Evolutionary conservation across 2,888 invertebrate genomes (phyloP), one percentile per base, ranked within the genome.

Genomic region (Phymatocera aterrima): DNA sequence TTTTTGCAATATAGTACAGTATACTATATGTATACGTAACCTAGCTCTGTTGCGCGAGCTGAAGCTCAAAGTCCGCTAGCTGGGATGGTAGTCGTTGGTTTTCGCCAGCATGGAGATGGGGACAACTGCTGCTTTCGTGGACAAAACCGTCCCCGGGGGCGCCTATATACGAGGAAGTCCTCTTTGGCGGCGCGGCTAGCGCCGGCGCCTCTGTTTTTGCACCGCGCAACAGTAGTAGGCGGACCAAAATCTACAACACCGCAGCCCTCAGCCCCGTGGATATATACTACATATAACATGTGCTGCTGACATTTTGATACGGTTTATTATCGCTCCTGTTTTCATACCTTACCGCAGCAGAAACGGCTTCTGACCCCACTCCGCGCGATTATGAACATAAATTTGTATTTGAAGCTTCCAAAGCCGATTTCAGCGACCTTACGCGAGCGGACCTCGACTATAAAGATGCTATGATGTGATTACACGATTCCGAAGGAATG

Each of bases 201-300:
- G 88, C 89, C 89, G 89, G 89, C 89, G 89, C 89, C 89, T 88
- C 82, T 82, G 85, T 86, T 88, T 88, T 88, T 89, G 75, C 64
- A 37, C 18, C 57, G 37, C 40, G 60, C 37, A 12, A 72, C 34
- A 28, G 40, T 18, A 8, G 54, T 65, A 65, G 21, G 68, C 68
- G 46, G 68, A 68, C 43, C 68, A 28, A 40, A 46, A 68, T 68
- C 46, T 68, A 15, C 68, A 28, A 46, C 28, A 46, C 68, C 68
- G 43, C 68, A 37, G 34, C 18, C n/a, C n/a, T n/a, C n/a, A n/a
- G n/a, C n/a, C n/a, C n/a, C 21, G 21, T 24, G 3, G 21, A 57
- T 2, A 24, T 15, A 18, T 51, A 21, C 8, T n/a, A 5, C 12
- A 51, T 51, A 51, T 21, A 10, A 18, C 18, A 1, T n/a, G 21